phyloP scores from a whole-genome alignment of 2,888 invertebrate species.

The Teleogryllus oceanicus region DNA sequence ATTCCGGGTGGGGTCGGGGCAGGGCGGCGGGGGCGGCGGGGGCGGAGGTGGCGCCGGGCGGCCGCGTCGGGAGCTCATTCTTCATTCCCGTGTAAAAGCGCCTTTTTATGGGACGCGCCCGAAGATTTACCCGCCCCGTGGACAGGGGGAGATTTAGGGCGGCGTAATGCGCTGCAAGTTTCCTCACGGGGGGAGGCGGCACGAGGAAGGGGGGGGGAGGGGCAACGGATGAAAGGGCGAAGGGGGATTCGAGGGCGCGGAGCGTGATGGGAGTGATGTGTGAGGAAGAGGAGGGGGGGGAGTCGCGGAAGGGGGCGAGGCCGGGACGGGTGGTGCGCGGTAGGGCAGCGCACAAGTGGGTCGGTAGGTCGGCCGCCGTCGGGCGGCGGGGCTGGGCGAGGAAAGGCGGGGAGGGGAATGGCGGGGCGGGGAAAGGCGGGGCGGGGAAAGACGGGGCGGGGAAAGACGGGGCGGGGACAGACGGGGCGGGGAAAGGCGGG shows the following conservation, averaged over 20 bases:
- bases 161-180: slow-evolving; percentile 6
- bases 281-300: not conserved
- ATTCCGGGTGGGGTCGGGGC: not conserved
- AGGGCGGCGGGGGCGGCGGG: too few relatives aligned
- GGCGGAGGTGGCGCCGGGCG: not conserved
- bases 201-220: too few relatives aligned
- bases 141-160: slow-evolving; percentile 7
- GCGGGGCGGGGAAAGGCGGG: too few relatives aligned
- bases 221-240: too few relatives aligned
- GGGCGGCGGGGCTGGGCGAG: too few relatives aligned
- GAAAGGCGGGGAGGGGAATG: too few relatives aligned
- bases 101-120: not conserved
- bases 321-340: not conserved
- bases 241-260: not conserved
- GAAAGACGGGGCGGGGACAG: too few relatives aligned
- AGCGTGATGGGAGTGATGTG: not conserved
- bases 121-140: not conserved
- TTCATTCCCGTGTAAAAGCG: not conserved
- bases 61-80: not conserved
- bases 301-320: not conserved
- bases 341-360: too few relatives aligned
- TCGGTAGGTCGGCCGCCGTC: too few relatives aligned
- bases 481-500: too few relatives aligned
- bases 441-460: too few relatives aligned
- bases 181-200: not conserved